These are phyloP conservation scores for Octonoba sinensis DNA, from an alignment of 2,888 invertebrate species.

Conservation along the genomic window DNA sequence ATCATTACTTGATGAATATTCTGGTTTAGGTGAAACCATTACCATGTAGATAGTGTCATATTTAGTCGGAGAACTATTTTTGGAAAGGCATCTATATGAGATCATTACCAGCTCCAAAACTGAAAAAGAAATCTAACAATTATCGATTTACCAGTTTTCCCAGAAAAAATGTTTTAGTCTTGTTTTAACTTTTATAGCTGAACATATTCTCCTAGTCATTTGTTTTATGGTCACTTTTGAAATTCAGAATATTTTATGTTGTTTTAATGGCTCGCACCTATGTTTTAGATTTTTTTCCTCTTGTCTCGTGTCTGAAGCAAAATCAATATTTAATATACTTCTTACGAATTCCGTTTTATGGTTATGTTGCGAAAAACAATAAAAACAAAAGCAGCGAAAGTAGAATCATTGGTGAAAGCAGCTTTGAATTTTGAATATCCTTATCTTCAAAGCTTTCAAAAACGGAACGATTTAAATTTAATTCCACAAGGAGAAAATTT, in stretches of 20 bases:
- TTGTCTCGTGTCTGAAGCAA: not conserved
- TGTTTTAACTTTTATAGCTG: conserved; percentile 58
- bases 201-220: conserved; percentile 39
- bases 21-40: conserved; percentile 41
- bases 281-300: conserved; percentile 8
- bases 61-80: conserved; percentile 37
- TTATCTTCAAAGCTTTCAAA: too few relatives aligned
- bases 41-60: conserved; percentile 51
- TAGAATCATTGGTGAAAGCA: too few relatives aligned
- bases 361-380: not conserved
- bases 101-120: conserved; percentile 12
- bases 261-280: conserved; percentile 47
- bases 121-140: conserved; percentile 36
- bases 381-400: conserved; percentile 1
- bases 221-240: conserved; percentile 57
- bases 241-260: conserved; percentile 56
- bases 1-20: conserved; percentile 64
- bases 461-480: conserved; percentile 9
- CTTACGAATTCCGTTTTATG: conserved; percentile 18
- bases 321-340: conserved; percentile 52
- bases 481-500: conserved; percentile 3
- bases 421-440: not conserved
- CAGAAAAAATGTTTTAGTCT: conserved; percentile 43
- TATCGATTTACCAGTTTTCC: conserved; percentile 45
- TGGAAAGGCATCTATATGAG: conserved; percentile 35